Evolutionary conservation across 2,888 invertebrate species (phyloP).

Genomic region (Nycteola revayana): DNA sequence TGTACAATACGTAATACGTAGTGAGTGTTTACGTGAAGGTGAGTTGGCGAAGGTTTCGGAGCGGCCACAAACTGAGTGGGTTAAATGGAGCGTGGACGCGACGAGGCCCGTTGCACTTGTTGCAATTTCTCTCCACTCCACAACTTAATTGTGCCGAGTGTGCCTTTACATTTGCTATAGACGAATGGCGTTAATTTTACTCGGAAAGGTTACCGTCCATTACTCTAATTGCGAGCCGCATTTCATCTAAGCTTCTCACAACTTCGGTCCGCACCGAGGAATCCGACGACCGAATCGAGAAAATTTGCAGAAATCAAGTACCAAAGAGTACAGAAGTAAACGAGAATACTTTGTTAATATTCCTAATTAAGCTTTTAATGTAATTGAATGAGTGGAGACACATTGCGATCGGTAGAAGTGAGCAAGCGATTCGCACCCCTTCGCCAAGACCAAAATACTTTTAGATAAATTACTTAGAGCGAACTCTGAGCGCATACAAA

Average conservation of each 20-base stretch:
- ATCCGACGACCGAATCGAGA: conserved; percentile 68
- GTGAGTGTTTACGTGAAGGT: conserved; percentile 50
- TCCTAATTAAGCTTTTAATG: conserved; percentile 80
- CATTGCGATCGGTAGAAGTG: conserved; percentile 59
- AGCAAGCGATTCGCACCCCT: conserved; percentile 49
- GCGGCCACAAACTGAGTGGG: conserved; percentile 59
- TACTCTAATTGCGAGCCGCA: conserved; percentile 79
- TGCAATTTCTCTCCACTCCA: conserved; percentile 72
- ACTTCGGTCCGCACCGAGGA: conserved; percentile 63
- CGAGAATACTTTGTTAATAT: conserved; percentile 73
- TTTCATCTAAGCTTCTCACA: conserved; percentile 75
- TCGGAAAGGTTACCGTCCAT: conserved; percentile 72
- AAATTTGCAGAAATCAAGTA: conserved; percentile 66
- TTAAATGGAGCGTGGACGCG: conserved; percentile 73
- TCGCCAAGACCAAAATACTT: conserved; percentile 66
- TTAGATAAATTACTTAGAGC: conserved; percentile 73
- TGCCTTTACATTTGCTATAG: conserved; percentile 66
- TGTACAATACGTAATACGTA: conserved; percentile 24
- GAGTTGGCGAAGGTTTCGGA: conserved; percentile 50
- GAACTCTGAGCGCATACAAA: conserved; percentile 73
- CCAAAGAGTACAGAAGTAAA: conserved; percentile 70
- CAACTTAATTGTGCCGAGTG: conserved; percentile 71
- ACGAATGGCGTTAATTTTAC: conserved; percentile 71
- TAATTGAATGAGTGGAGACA: conserved; percentile 77
- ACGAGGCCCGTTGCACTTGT: conserved; percentile 70